These are phyloP conservation scores for Apodemia mormo DNA, from an alignment of 2,888 invertebrate species.

Conservation along the genomic window DNA sequence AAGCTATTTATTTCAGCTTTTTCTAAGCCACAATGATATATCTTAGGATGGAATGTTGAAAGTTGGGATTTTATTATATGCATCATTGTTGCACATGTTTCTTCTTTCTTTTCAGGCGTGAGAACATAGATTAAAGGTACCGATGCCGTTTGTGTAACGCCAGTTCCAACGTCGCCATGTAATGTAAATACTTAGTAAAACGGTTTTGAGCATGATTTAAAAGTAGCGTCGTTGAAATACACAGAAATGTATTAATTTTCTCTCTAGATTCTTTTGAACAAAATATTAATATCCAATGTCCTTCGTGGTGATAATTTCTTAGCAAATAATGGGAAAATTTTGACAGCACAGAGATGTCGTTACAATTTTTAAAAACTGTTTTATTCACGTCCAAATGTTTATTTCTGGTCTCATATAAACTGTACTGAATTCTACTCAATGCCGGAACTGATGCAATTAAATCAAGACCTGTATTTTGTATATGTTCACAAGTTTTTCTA, in stretches of 20 bases:
- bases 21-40: too few relatives aligned
- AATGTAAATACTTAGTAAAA: too few relatives aligned
- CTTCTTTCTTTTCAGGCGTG: too few relatives aligned
- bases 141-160: too few relatives aligned
- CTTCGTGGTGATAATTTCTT: background rate
- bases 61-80: too few relatives aligned
- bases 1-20: too few relatives aligned
- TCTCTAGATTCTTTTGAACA: conserved; percentile 9
- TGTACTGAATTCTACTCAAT: background rate
- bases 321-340: conserved; percentile 2
- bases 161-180: too few relatives aligned
- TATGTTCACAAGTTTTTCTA: background rate
- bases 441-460: background rate
- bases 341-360: background rate
- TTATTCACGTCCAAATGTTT: conserved; percentile 4
- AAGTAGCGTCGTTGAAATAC: too few relatives aligned
- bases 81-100: too few relatives aligned
- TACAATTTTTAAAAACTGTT: conserved; percentile 7
- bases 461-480: background rate
- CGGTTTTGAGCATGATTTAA: too few relatives aligned
- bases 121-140: too few relatives aligned
- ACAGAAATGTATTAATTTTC: background rate
- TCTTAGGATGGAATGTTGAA: too few relatives aligned
- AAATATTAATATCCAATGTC: background rate
- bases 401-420: conserved; percentile 3